Base-by-base conservation (phyloP, 2,797 vertebrate genomes). In the Poeciliopsis gracilis region DNA sequence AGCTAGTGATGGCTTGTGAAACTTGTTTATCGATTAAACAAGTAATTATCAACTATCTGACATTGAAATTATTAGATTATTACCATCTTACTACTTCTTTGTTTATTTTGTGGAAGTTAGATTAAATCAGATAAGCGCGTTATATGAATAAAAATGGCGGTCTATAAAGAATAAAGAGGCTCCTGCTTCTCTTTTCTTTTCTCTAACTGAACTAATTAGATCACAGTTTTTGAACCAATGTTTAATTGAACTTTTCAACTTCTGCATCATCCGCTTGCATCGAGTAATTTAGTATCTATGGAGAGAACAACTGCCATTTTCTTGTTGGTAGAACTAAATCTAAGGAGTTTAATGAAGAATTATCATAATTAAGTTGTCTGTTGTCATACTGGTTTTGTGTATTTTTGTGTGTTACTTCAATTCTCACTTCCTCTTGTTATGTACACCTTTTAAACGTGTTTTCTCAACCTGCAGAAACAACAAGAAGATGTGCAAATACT, bases 401-500 rank as follows among this genome's bases (percentile, higher is more conserved):
- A 5, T 36, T 49, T 72, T 49, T 49, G 43, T 51, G 16, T 49
- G 30, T 33, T 23, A 8, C 13, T 25, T 41, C 9, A n/a, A 1
- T 57, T 69, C 20, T 57, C 13, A 23, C 33, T 38, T 20, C 9
- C 18, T 36, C 61, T 66, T 38, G 30, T 66, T 3, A 16, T 43
- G 45, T 36, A 0, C 18, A 23, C 28, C 43, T 73, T 33, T 55
- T 38, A 38, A 49, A 70, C 66, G 33, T 59, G 28, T 61, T 23
- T 51, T n/a, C 30, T 74, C 67, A 66, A 41, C 46, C 57, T n/a
- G 6, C 10, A 0, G 1, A 16, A 72, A 47, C 25, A 77, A 75
- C n/a, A 69, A 23, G 71, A 16, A 74, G 2, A 28, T 25, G 47
- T 73, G 76, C 49, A 72, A 74, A 41, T 53, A 71, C 20, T 20